phyloP scores from a whole-genome alignment of 1,140 invertebrate genomes.

The Drosophila neocordata region DNA sequence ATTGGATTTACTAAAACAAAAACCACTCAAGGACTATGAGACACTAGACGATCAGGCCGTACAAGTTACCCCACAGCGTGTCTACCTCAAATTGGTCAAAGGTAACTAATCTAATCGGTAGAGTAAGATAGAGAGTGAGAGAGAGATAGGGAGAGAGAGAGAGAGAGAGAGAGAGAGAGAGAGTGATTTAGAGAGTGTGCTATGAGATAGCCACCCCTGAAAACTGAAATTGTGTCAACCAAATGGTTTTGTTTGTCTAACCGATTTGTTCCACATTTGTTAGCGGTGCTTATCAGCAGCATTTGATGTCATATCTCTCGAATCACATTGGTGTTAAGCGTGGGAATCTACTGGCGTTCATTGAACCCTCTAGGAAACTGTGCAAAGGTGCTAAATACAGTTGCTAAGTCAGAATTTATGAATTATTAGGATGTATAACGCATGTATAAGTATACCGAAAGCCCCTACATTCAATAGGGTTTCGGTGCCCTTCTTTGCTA shows the following conservation, averaged over 20 bases:
- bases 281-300: slow-evolving; percentile 42
- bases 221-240: slow-evolving; percentile 41
- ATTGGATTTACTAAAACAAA: slow-evolving; percentile 61
- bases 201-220: neutral
- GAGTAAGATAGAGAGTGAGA: neutral
- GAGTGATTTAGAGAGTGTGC: neutral
- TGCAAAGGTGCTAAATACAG: neutral
- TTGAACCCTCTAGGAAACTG: slow-evolving; percentile 37
- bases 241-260: slow-evolving; percentile 51
- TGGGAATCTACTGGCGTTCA: slow-evolving; percentile 41
- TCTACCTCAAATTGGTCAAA: slow-evolving; percentile 84
- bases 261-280: slow-evolving; percentile 66
- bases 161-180: neutral
- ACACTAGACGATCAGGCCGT: slow-evolving; percentile 83
- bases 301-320: slow-evolving; percentile 43
- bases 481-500: too few relatives aligned
- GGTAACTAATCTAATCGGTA: slow-evolving; percentile 57
- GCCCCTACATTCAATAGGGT: too few relatives aligned
- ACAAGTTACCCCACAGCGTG: slow-evolving; percentile 86
- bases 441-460: too few relatives aligned
- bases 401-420: neutral
- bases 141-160: neutral
- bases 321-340: slow-evolving; percentile 23
- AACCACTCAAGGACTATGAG: slow-evolving; percentile 81
- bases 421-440: neutral